Base-by-base conservation (phyloP, 1,140 invertebrate species). In the Papilio polyxenes region DNA sequence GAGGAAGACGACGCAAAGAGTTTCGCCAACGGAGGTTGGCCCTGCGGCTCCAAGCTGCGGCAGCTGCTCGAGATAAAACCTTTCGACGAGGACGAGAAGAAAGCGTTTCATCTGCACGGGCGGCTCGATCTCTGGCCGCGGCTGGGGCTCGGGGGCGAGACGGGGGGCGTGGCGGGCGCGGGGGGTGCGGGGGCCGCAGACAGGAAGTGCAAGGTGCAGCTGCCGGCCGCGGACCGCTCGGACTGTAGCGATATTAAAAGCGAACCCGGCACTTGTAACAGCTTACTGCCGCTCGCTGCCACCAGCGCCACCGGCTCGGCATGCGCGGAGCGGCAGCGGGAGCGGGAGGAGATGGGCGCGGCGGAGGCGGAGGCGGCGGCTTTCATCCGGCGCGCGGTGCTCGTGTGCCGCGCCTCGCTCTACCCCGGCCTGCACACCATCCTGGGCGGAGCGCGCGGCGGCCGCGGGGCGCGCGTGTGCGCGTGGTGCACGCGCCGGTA, bases 361-460 rank as follows among this genome's bases (percentile, higher is more conserved):
- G 83, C 85, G 75, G 81, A 84, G 80, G 85, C 86, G 85, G 84
- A 85, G 75, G 88, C 89, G 85, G 91, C 87, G 77, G 91, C 89
- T 53, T 91, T 93, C 83, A 90, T 94, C 83, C 89, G 92, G 81
- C 93, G 93, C 83, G 91, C 90, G 31, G 83, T 86, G 83, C 84
- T 88, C 51, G 83, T 87, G 81, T 95, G 92, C 86, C 89, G 89
- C 82, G 90, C 94, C 65, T 95, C 95, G 85, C 96, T 96, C 4
- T 96, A 96, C 89, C 95, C 96, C 13, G 96, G 96, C 13, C 89
- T 96, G 80, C 96, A 96, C 89, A 96, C 95, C 85, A 96, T 96
- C 84, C 94, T 96, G 23, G 94, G 95, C 95, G 31, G 87, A 93
- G 65, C 92, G 95, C n/a, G 89, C 90, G 78, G 75, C 80, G 59